Evolutionary conservation across 2,113 vertebrate species (phyloP), one percentile per base, ranked within the genome.

Genomic region (Pitta sordida): DNA sequence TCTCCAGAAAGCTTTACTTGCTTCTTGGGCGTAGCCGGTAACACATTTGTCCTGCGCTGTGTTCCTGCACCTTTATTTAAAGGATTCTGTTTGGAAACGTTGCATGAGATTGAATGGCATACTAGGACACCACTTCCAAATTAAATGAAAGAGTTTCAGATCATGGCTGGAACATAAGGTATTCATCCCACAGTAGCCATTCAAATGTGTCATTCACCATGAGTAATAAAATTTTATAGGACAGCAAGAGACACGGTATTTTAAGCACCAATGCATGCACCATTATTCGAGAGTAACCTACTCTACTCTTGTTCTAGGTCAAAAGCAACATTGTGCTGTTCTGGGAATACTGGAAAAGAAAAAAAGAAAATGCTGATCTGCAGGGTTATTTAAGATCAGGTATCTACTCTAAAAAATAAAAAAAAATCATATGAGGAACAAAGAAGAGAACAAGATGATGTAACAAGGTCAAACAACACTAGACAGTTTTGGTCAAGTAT

Each of bases 171-270:
- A 94, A 78, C 91, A 88, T 94, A 95, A 91, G 86, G 64, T 94
- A 56, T 84, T 94, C 86, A 65, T 94, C 77, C 74, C 83, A 82
- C 62, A 79, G 81, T 60, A 44, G 59, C 86, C 49, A 79, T 91
- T 92, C 62, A 76, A 86, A 88, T 86, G 43, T 78, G 73, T 86
- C 58, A 76, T 81, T 86, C 69, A 84, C 39, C 46, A 82, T 81
- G 69, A 83, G 34, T 93, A 86, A 94, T 93, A 82, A 82, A 95
- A 62, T 92, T 84, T 96, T 93, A 88, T 89, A 78, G 83, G 73
- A 67, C 52, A 78, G 81, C 77, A 43, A n/a, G 65, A 89, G 83
- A 46, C 39, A 67, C 2, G 37, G 60, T 86, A 71, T 86, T 93
- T 43, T 84, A 79, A 93, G 60, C 65, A 82, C 48, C 44, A 70